phyloP scores from a whole-genome alignment of 2,797 vertebrate species.

The Bradypodion ventrale region DNA sequence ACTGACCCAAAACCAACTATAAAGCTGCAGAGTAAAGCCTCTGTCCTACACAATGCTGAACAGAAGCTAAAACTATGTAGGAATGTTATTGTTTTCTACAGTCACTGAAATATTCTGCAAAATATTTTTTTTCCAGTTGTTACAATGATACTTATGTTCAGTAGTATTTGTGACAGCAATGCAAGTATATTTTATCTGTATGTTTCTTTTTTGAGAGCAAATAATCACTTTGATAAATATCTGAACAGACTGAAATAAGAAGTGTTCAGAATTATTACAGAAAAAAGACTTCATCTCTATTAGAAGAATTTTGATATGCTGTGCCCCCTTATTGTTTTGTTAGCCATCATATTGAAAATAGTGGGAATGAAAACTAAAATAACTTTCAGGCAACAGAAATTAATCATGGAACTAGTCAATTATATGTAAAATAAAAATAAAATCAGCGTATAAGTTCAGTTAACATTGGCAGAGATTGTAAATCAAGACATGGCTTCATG shows the following conservation, averaged over 20 bases:
- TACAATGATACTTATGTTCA: not conserved
- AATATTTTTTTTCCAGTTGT: not conserved
- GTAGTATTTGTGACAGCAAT: not conserved
- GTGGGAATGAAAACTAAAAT: not conserved
- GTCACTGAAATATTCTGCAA: not conserved
- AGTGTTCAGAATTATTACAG: not conserved
- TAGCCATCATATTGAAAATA: not conserved
- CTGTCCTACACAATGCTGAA: not conserved
- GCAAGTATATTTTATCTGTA: not conserved
- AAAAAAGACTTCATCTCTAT: not conserved
- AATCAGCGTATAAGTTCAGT: not conserved
- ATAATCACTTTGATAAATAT: not conserved
- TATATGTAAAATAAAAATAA: not conserved
- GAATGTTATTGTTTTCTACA: not conserved
- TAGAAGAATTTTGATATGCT: not conserved
- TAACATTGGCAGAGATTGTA: not conserved
- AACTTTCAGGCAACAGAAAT: not conserved
- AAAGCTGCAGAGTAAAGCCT: constrained; percentile 21
- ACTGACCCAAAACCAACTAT: constrained; percentile 1
- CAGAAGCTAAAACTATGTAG: constrained; percentile 4
- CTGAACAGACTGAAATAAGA: not conserved
- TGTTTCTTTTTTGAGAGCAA: not conserved
- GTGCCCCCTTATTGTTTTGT: not conserved
- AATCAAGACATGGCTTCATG: not conserved
- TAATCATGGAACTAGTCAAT: not conserved